phyloP scores from a whole-genome alignment of 1,140 invertebrate genomes.

The Drosophila parabipectinata region DNA sequence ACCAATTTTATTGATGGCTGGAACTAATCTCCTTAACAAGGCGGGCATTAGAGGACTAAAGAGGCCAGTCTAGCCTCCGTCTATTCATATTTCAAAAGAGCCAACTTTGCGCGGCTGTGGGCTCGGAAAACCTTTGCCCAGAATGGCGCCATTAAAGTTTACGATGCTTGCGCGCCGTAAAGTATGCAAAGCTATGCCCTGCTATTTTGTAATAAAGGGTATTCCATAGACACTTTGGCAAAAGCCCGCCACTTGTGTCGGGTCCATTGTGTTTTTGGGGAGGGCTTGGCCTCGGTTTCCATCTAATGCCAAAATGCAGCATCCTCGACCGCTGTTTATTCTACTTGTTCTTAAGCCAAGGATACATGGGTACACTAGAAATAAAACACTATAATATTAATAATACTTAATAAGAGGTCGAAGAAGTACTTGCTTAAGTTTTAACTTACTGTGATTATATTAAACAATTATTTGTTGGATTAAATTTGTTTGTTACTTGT shows the following conservation, averaged over 20 bases:
- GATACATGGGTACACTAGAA: constrained; percentile 11
- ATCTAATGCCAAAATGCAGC: constrained; percentile 39
- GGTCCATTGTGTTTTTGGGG: constrained; percentile 56
- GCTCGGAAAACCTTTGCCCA: constrained; percentile 46
- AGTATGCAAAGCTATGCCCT: constrained; percentile 65
- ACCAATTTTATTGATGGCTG: constrained; percentile 77
- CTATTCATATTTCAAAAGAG: constrained; percentile 79
- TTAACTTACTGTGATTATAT: too few species aligned
- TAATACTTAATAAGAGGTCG: background rate
- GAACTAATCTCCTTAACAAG: constrained; percentile 80
- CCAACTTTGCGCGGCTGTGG: constrained; percentile 55
- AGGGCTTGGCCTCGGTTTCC: background rate
- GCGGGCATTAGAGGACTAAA: constrained; percentile 58
- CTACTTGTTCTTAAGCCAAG: background rate
- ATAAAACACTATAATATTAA: background rate
- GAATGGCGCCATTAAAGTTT: constrained; percentile 80
- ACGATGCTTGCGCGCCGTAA: constrained; percentile 72
- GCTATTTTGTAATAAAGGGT: constrained; percentile 79
- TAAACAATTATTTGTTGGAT: too few species aligned
- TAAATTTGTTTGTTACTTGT: too few species aligned
- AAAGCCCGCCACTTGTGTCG: constrained; percentile 51
- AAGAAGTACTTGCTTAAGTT: too few species aligned
- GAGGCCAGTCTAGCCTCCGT: constrained; percentile 23
- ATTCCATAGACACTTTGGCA: constrained; percentile 65
- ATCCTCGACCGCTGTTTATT: constrained; percentile 4